Conservation (phyloP, 35 echinoderm and acorn worm species). For the Ophiothrix spiculata region DNA sequence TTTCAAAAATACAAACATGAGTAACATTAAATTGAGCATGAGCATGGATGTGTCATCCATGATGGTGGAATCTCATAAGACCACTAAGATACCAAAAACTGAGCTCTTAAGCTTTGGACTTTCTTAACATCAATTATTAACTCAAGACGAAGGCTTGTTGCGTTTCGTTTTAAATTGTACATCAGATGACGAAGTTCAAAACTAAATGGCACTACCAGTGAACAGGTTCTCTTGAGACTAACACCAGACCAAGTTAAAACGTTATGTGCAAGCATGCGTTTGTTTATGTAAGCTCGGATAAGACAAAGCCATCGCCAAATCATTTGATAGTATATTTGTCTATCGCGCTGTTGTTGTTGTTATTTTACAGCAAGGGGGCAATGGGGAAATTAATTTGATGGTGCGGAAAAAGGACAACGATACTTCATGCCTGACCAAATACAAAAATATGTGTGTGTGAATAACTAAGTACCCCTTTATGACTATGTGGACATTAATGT, state of each 20-base stretch:
- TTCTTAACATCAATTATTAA: not conserved
- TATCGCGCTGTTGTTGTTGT: too few species aligned
- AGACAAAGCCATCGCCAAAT: too few species aligned
- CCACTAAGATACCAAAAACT: not conserved
- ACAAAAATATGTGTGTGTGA: too few species aligned
- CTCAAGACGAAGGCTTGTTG: not conserved
- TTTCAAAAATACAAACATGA: not conserved
- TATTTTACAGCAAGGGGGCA: too few species aligned
- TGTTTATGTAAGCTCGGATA: too few species aligned
- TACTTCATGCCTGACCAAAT: too few species aligned
- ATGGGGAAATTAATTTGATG: too few species aligned
- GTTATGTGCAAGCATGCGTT: too few species aligned
- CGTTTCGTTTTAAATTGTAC: not conserved
- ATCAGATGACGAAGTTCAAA: constrained; percentile 3
- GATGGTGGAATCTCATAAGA: not conserved
- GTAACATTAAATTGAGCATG: constrained; percentile 1
- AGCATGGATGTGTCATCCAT: not conserved
- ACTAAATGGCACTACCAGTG: not conserved
- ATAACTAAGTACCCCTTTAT: too few species aligned
- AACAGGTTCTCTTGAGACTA: not conserved
- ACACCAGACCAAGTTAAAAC: not conserved
- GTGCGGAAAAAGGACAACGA: too few species aligned
- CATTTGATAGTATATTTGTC: too few species aligned
- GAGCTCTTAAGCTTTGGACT: not conserved
- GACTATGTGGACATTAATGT: too few species aligned